These are phyloP conservation scores for Magallana ariakensis DNA, from an alignment of 1,140 invertebrate species.

Conservation along the genomic window DNA sequence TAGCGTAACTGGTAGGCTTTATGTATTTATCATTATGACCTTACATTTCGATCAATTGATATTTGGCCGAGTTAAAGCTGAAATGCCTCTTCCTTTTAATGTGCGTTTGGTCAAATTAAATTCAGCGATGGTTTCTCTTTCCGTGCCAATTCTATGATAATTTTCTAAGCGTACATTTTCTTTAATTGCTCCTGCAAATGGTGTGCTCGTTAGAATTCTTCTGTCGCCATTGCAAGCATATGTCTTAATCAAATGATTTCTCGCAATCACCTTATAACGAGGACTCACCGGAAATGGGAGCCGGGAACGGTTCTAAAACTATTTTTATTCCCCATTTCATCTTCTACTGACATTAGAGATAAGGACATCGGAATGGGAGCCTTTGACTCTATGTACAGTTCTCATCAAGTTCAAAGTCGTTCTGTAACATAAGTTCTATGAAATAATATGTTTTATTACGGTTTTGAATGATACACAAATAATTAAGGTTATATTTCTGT, in stretches of 20 bases:
- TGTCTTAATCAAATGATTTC: background rate
- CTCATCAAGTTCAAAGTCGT: constrained; percentile 5
- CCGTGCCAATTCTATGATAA: too few species aligned
- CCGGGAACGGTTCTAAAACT: background rate
- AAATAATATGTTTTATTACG: background rate
- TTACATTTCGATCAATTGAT: too few species aligned
- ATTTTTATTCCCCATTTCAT: background rate
- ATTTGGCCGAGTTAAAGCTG: too few species aligned
- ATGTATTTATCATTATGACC: too few species aligned
- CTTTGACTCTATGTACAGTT: background rate
- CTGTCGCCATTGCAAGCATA: background rate
- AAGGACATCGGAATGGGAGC: background rate
- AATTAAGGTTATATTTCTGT: background rate
- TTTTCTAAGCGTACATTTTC: too few species aligned
- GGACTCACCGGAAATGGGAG: background rate
- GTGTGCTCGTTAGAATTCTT: background rate
- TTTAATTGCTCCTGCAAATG: too few species aligned
- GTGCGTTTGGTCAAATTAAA: too few species aligned
- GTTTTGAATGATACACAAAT: background rate
- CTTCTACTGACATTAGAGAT: background rate
- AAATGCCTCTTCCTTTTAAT: too few species aligned
- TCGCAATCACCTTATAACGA: background rate
- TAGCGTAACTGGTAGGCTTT: too few species aligned
- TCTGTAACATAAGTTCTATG: background rate
- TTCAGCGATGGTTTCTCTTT: too few species aligned